Percentiles rank a stretch among this genome's conserved stretches.
phyloP scores from a whole-genome alignment of 2,113 vertebrate genomes.

The Prolemur simus region DNA sequence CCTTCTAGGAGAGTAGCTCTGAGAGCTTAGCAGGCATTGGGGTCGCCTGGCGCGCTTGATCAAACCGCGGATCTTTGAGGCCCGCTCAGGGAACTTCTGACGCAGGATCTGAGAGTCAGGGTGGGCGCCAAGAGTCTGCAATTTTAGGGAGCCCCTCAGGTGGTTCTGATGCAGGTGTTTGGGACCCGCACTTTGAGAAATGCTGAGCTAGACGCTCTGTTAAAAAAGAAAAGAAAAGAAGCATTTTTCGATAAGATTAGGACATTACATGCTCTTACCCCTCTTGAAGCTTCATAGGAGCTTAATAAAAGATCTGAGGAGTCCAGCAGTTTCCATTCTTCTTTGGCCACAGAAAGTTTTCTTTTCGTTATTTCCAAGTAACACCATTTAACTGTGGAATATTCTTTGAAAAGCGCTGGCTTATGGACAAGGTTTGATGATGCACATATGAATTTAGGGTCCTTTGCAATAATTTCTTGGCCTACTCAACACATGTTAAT shows the following conservation, averaged over 20 bases:
- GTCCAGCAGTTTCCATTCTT: not conserved
- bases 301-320: not conserved
- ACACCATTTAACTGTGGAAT: not conserved
- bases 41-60: rapidly evolving
- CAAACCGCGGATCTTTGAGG: not conserved
- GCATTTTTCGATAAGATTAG: not conserved
- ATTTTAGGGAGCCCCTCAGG: not conserved
- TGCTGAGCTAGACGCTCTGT: not conserved
- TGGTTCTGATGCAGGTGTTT: not conserved
- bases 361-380: not conserved
- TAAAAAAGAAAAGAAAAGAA: not conserved
- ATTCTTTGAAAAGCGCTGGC: not conserved
- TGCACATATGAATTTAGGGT: not conserved
- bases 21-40: not conserved
- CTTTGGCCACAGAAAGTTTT: not conserved
- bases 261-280: not conserved
- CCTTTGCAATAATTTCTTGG: not conserved
- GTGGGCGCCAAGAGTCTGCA: not conserved
- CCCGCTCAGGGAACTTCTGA: not conserved
- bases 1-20: not conserved
- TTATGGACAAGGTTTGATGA: not conserved
- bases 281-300: not conserved
- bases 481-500: not conserved
- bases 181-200: not conserved
- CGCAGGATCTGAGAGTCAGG: not conserved